phyloP scores from a whole-genome alignment of 2,113 vertebrate genomes.

The Percina caprodes region DNA sequence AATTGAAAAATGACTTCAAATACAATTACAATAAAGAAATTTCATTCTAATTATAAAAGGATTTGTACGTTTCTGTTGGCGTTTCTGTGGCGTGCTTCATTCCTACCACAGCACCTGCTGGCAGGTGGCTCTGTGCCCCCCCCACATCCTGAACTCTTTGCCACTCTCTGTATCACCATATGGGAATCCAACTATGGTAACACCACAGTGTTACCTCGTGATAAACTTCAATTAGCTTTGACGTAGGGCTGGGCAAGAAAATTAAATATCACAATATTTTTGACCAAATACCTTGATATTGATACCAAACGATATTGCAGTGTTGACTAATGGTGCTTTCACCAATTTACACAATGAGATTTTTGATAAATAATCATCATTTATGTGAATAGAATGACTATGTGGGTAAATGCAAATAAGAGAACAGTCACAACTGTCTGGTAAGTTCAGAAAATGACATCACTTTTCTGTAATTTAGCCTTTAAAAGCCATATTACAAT shows the following conservation, averaged over 20 bases:
- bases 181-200: not conserved
- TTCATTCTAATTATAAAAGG: not conserved
- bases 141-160: not conserved
- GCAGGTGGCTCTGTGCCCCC: not conserved
- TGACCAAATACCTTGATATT: too few relatives aligned
- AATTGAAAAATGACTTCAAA: not conserved
- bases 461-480: too few relatives aligned
- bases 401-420: too few relatives aligned
- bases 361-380: too few relatives aligned
- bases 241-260: not conserved
- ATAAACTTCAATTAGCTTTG: conserved; percentile 32
- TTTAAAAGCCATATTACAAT: too few relatives aligned
- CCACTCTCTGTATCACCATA: not conserved
- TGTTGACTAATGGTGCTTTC: too few relatives aligned
- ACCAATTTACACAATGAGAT: too few relatives aligned
- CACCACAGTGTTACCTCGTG: not conserved
- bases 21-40: not conserved
- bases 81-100: conserved; percentile 1
- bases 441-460: too few relatives aligned
- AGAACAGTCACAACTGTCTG: too few relatives aligned
- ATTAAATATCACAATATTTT: too few relatives aligned
- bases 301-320: too few relatives aligned
- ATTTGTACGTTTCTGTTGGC: not conserved
- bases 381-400: too few relatives aligned
- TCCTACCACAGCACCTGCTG: not conserved